Conservation (phyloP, 1,140 invertebrate genomes). For the Atopsyche davidsoni region DNA sequence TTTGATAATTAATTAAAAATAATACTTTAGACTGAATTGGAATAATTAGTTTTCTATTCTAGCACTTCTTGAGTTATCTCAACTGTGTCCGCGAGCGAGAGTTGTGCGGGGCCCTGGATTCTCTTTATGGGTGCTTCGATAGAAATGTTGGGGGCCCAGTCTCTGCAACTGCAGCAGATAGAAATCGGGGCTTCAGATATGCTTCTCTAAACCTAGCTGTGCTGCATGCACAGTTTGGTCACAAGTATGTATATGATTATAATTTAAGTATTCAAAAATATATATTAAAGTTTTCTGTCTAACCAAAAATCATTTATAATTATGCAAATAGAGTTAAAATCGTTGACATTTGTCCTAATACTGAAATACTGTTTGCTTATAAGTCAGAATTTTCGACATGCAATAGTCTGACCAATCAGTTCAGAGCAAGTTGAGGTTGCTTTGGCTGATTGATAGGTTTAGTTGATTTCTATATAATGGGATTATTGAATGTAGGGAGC, state of each 20-base stretch:
- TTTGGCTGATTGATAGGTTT: neutral
- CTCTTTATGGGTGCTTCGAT: conserved; percentile 81
- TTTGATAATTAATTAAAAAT: no score
- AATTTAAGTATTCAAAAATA: no score
- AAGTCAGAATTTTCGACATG: no score
- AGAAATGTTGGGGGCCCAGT: conserved; percentile 53
- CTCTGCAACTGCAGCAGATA: conserved; percentile 51
- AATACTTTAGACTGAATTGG: conserved; percentile 7
- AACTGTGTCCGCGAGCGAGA: conserved; percentile 84
- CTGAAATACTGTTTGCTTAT: no score
- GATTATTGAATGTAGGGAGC: conserved; percentile 50
- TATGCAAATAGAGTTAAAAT: no score
- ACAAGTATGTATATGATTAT: conserved; percentile 72
- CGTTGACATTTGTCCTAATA: no score
- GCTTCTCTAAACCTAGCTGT: conserved; percentile 85
- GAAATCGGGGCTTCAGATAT: conserved; percentile 73
- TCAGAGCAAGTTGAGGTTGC: no score
- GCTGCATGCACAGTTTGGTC: conserved; percentile 78
- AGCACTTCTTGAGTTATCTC: conserved; percentile 87
- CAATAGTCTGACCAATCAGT: no score
- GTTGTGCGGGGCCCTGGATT: conserved; percentile 77
- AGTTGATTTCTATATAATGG: conserved; percentile 24
- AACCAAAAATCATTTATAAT: no score
- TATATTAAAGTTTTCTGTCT: no score
- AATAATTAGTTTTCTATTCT: conserved; percentile 36